Evolutionary conservation across 2,888 invertebrate species (phyloP).

Genomic region (Rapana venosa): DNA sequence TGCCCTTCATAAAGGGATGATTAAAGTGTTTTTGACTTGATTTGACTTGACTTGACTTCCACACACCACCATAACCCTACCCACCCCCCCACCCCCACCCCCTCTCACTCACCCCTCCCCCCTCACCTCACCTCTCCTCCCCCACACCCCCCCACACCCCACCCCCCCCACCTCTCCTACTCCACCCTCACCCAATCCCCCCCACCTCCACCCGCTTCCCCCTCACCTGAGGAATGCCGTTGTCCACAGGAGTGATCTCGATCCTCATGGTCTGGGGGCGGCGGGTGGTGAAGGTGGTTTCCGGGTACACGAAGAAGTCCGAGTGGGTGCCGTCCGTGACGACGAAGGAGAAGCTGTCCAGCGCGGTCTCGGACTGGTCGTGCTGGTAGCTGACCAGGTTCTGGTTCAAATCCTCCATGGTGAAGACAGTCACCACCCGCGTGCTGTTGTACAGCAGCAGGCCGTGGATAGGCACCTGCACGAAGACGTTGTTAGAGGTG

Average conservation of each 20-base stretch:
- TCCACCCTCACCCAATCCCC: too few relatives aligned
- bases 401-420: constrained; percentile 72
- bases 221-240: constrained; percentile 68
- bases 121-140: too few relatives aligned
- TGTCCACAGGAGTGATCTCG: constrained; percentile 75
- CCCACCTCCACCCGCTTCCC: too few relatives aligned
- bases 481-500: too few relatives aligned
- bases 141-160: too few relatives aligned
- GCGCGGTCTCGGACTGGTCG: constrained; percentile 76
- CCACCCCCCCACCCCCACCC: too few relatives aligned
- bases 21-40: too few relatives aligned
- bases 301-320: constrained; percentile 75
- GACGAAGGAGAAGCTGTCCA: constrained; percentile 75
- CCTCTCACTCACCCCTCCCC: too few relatives aligned
- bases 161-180: too few relatives aligned
- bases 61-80: too few relatives aligned
- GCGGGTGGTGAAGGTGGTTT: constrained; percentile 67
- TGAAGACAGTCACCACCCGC: constrained; percentile 69
- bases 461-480: constrained; percentile 72
- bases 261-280: constrained; percentile 73
- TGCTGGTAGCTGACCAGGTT: constrained; percentile 77
- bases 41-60: too few relatives aligned
- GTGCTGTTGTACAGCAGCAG: constrained; percentile 71
- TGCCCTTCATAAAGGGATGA: too few relatives aligned
- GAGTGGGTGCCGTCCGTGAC: constrained; percentile 76